A percentile compares a stretch with the other conserved stretches of the same genome.
phyloP scores from a whole-genome alignment of 1,140 invertebrate genomes.

The Pemphigus obesinymphae region DNA sequence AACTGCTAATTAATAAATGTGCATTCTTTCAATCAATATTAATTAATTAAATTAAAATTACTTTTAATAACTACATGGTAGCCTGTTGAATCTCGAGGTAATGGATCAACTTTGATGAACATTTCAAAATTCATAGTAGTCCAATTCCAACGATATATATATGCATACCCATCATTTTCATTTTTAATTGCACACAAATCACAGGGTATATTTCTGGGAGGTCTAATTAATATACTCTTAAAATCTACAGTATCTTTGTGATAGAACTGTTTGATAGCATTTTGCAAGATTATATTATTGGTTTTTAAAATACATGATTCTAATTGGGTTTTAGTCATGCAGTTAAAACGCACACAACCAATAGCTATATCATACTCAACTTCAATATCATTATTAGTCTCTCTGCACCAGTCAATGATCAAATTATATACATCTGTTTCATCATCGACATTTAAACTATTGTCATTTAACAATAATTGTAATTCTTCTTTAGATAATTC shows the following conservation, averaged over 20 bases:
- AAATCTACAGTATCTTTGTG: background rate
- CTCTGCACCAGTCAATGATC: background rate
- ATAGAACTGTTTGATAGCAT: background rate
- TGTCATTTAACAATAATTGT: background rate
- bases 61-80: background rate
- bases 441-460: background rate
- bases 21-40: background rate
- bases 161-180: background rate
- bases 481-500: background rate
- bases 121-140: background rate
- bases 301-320: background rate
- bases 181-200: conserved; percentile 10
- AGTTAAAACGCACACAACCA: background rate
- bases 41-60: background rate
- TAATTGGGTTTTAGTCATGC: background rate
- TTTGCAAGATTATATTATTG: background rate
- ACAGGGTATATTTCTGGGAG: background rate
- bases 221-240: background rate
- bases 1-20: background rate
- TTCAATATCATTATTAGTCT: background rate
- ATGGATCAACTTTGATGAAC: background rate
- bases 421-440: conserved; percentile 2
- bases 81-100: background rate
- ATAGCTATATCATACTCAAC: background rate
- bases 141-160: conserved; percentile 1